phyloP scores from a whole-genome alignment of 2,113 vertebrate species.

The Garra rufa region DNA sequence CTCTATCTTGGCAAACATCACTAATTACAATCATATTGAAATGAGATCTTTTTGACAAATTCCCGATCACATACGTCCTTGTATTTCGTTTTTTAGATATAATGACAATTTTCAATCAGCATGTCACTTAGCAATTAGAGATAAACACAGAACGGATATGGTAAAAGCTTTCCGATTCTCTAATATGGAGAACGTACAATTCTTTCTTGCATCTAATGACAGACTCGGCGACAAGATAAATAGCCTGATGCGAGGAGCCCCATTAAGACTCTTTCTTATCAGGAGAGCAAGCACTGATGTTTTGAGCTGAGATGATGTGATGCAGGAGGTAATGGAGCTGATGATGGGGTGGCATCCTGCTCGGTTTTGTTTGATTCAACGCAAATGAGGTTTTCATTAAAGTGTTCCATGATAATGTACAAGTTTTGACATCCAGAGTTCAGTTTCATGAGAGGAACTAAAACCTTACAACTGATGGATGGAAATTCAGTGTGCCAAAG shows the following conservation, averaged over 20 bases:
- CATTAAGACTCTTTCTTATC: conserved; percentile 32
- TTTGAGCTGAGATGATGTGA: not conserved
- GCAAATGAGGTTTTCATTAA: conserved; percentile 14
- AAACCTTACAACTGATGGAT: not conserved
- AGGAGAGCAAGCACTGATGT: not conserved
- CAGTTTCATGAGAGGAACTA: not conserved
- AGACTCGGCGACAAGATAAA: conserved; percentile 13
- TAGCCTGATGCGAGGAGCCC: not conserved
- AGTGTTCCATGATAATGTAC: conserved; percentile 1
- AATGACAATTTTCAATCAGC: not conserved
- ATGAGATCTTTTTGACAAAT: not conserved
- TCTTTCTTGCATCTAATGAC: not conserved
- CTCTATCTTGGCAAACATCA: not conserved
- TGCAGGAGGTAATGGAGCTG: not conserved
- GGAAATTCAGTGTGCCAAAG: not conserved
- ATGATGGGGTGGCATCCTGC: not conserved
- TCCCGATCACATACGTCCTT: not conserved
- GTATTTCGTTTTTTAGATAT: not conserved
- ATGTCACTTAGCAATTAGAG: not conserved
- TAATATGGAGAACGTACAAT: conserved; percentile 11
- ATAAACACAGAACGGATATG: not conserved
- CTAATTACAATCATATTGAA: not conserved
- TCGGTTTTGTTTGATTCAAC: not conserved
- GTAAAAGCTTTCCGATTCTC: conserved; percentile 10
- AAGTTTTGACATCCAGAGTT: not conserved